Evolutionary conservation across 2,797 vertebrate species (phyloP), one percentile per base, ranked within the genome.

Genomic region (Loriculus beryllinus): DNA sequence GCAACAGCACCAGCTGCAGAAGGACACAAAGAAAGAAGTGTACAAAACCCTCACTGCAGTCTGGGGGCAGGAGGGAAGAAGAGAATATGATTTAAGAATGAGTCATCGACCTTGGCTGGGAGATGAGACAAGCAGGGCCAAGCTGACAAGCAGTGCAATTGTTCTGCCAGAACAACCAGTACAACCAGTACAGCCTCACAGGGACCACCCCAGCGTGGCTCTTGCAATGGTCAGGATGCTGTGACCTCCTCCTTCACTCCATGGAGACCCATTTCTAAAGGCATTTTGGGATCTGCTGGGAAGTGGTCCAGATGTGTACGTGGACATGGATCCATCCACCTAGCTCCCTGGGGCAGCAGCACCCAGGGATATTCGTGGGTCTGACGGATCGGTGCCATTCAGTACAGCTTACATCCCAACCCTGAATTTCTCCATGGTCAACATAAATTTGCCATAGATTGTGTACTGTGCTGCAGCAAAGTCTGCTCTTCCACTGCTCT

Each of bases 1-100:
- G 82, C 17, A 56, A 90, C 87, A 5, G 85, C 93, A 51, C 76
- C 77, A 81, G 93, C 82, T 88, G 94, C 90, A 65, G 74, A 40
- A 56, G 90, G 86, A 86, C 70, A 59, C 77, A 84, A 88, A 91
- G 88, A 90, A 88, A 69, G 72, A 85, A 85, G 87, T 43, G 80
- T 87, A 65, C 87, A 78, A 88, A 68, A 17, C 26, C 79, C 82
- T 37, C 75, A 13, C 72, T 47, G 79, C 54, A 68, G 2, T 82
- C 4, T 49, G 57, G 84, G 81, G 82, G 56, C 37, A 89, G 82
- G 49, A 89, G 82, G 64, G 48, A 82, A 79, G 64, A 72, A 51
- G 10, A 62, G 65, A 72, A 95, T 20, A 69, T 19, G 74, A 80
- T 90, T 93, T 90, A 10, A 82, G 89, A 91, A 86, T 65, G 42